Evolutionary conservation across 2,888 invertebrate genomes (phyloP), one percentile per base, ranked within the genome.

Genomic region (Mamestra brassicae): DNA sequence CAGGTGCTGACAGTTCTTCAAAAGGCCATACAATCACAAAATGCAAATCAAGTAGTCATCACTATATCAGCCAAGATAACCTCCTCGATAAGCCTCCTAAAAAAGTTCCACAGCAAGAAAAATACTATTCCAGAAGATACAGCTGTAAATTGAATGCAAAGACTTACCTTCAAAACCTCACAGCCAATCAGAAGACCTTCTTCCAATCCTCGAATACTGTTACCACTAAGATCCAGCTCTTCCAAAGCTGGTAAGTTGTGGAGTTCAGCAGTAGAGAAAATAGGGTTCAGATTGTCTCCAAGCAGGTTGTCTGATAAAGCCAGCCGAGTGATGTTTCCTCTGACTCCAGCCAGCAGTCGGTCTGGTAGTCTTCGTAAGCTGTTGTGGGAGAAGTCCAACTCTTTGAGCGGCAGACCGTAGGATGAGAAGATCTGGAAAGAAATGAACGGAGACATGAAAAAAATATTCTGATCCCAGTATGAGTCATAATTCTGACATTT

Each of bases 261-360:
- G 79, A 99, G 97, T 93, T 99, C 99, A 50, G 98, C 97, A 60
- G 98, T 98, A 36, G 98, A 98, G 93, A 99, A 99, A 85, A 99
- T 98, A 0, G 99, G 99, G 94, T 99, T 99, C 47, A 99, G 95
- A 88, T 98, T 98, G 91, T 99, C 99, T 1, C 99, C 99, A 47
- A 99, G 96, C n/a, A 98, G 95, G 91, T 99, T 99, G 89, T 98
- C 97, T 47, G 98, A 97, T 70, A 99, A 93, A 26, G 97, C 97
- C 57, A 99, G 92, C 87, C 98, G 98, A 36, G 97, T 97, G 57
- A 99, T 95, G 13, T 97, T 97, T 2, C 97, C 97, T 88, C 97
- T 95, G 0, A 98, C 95, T 3, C 97, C 97, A 34, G 97, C 97
- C 62, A 99, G 97, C 3, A 98, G 96, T 67, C 98, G 97, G 86